Conservation (phyloP, 2,797 vertebrate genomes). For the Silurus aristotelis region DNA sequence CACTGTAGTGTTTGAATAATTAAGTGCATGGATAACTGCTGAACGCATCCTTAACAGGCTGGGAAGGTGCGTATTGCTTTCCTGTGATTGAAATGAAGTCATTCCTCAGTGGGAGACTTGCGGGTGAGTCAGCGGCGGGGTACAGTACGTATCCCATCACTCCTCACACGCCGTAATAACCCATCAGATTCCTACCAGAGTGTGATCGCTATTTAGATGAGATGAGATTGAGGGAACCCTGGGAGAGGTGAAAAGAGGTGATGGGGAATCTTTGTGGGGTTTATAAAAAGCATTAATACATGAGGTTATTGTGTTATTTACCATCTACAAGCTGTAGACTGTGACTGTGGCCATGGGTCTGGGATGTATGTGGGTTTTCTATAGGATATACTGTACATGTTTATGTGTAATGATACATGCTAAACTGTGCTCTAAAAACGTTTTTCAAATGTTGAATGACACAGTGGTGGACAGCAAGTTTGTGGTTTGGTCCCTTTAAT, state of each 20-base stretch:
- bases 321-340: background rate
- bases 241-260: slow-evolving; percentile 79
- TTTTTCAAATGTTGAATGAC: no score
- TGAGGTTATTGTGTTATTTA: background rate
- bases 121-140: slow-evolving; percentile 78
- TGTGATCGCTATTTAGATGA: slow-evolving; percentile 88
- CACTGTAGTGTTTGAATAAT: slow-evolving; percentile 62
- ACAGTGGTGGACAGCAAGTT: no score
- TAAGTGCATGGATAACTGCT: slow-evolving; percentile 60
- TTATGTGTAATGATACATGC: background rate
- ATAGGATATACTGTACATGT: background rate
- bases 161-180: slow-evolving; percentile 82
- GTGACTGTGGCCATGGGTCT: background rate
- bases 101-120: slow-evolving; percentile 83
- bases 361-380: background rate
- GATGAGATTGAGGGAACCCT: slow-evolving; percentile 87
- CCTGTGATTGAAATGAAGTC: slow-evolving; percentile 83
- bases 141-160: slow-evolving; percentile 82
- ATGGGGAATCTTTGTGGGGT: slow-evolving; percentile 89
- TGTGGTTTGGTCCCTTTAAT: background rate
- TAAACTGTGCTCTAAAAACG: background rate
- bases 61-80: slow-evolving; percentile 80
- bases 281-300: background rate
- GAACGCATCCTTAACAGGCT: slow-evolving; percentile 84
- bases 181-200: slow-evolving; percentile 89